phyloP scores from a whole-genome alignment of 2,797 vertebrate species.

The Coracias cyanogaster region DNA sequence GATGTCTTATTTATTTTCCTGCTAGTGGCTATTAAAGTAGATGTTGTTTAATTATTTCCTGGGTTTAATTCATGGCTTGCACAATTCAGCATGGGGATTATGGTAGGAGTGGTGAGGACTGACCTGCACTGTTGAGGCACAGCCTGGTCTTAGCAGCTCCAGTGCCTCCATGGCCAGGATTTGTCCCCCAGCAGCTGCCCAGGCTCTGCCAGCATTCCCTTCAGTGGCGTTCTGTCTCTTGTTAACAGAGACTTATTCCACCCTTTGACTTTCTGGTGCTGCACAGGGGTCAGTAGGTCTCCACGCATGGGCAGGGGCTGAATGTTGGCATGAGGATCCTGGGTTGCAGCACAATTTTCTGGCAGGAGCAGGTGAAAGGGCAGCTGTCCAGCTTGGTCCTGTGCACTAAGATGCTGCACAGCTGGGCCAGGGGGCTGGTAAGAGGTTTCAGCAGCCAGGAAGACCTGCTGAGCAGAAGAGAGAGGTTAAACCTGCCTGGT shows the following conservation, averaged over 20 bases:
- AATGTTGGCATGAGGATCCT: accelerated
- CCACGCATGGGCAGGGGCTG: not conserved
- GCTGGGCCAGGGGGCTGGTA: not conserved
- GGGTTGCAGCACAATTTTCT: not conserved
- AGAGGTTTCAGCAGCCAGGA: not conserved
- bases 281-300: not conserved
- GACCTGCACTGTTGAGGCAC: not conserved
- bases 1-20: slow-evolving; percentile 61
- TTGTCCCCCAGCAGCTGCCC: accelerated
- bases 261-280: not conserved
- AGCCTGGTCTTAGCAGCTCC: not conserved
- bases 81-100: not conserved
- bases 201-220: not conserved
- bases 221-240: accelerated
- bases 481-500: not conserved
- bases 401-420: accelerated
- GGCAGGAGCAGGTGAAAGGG: not conserved
- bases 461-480: not conserved
- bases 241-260: not conserved
- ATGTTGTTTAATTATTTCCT: slow-evolving; percentile 33
- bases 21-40: slow-evolving; percentile 1
- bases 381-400: not conserved
- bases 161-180: not conserved
- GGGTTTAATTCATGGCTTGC: not conserved
- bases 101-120: not conserved